Conservation (phyloP, 2,113 vertebrate genomes). For the Dicaeum eximium region DNA sequence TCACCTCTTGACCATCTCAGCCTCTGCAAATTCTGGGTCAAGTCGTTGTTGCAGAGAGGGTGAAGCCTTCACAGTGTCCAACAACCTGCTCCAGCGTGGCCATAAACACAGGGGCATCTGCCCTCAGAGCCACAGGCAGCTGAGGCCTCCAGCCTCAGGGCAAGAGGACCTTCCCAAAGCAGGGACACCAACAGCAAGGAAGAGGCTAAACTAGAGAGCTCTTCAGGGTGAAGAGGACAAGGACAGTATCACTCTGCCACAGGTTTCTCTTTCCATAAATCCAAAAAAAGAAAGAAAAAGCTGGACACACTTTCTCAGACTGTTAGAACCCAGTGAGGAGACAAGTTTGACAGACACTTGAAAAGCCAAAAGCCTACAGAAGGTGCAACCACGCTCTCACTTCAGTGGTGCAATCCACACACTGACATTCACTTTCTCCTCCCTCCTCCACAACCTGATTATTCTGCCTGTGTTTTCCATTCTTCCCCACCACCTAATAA, state of each 20-base stretch:
- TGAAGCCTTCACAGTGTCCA: neutral
- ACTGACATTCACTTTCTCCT: neutral
- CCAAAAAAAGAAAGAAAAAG: neutral
- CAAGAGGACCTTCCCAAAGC: neutral
- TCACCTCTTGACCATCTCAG: neutral
- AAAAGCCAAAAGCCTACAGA: neutral
- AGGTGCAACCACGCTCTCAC: neutral
- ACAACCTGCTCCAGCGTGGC: rapidly evolving
- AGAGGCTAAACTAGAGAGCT: neutral
- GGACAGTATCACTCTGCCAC: neutral
- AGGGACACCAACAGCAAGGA: neutral
- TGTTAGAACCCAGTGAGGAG: neutral
- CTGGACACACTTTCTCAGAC: neutral
- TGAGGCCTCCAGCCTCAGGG: neutral
- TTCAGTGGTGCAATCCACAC: neutral
- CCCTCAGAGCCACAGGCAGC: neutral
- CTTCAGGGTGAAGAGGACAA: neutral
- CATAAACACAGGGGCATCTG: neutral
- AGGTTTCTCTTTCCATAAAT: neutral
- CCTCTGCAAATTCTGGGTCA: neutral
- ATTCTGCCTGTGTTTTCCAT: neutral
- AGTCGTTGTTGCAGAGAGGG: neutral
- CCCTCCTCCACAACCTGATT: neutral
- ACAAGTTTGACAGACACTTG: neutral
- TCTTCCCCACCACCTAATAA: neutral